A percentile compares a stretch with the other conserved stretches of the same genome.
Evolutionary conservation across 2,888 invertebrate species (phyloP).

Genomic region (Sthenelais limicola): DNA sequence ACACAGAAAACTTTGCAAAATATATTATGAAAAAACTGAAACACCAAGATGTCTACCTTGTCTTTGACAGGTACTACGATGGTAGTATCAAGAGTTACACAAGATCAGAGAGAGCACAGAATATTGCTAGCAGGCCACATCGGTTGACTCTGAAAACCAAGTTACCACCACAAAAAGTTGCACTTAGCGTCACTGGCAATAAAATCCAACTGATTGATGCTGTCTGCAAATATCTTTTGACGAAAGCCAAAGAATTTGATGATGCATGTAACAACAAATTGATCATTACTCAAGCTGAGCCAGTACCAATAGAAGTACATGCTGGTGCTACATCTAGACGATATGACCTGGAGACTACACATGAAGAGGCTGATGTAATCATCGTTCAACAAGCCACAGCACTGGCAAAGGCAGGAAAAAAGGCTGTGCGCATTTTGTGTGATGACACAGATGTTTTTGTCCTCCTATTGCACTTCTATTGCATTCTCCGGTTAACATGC

Average conservation of each 20-base stretch:
- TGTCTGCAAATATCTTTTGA: not conserved
- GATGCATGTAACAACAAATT: too few species aligned
- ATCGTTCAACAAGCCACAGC: not conserved
- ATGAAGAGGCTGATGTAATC: conserved; percentile 4
- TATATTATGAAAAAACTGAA: not conserved
- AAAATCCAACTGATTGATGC: not conserved
- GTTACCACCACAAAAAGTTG: not conserved
- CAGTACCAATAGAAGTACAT: not conserved
- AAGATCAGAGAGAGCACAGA: too few species aligned
- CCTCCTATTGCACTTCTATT: not conserved
- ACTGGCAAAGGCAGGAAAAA: not conserved
- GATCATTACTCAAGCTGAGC: not conserved
- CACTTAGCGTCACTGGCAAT: not conserved
- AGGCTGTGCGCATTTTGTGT: not conserved
- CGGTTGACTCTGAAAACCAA: not conserved
- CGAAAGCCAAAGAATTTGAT: not conserved
- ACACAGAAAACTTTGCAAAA: not conserved
- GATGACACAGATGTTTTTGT: conserved; percentile 2
- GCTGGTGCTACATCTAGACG: not conserved
- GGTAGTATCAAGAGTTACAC: not conserved
- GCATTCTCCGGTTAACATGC: not conserved
- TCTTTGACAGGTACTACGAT: not conserved
- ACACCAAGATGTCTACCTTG: not conserved
- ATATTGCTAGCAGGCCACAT: too few species aligned
- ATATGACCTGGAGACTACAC: not conserved